Evolutionary conservation across 2,888 invertebrate genomes (phyloP), one percentile per base, ranked within the genome.

Genomic region (Drosophila aldrichi): DNA sequence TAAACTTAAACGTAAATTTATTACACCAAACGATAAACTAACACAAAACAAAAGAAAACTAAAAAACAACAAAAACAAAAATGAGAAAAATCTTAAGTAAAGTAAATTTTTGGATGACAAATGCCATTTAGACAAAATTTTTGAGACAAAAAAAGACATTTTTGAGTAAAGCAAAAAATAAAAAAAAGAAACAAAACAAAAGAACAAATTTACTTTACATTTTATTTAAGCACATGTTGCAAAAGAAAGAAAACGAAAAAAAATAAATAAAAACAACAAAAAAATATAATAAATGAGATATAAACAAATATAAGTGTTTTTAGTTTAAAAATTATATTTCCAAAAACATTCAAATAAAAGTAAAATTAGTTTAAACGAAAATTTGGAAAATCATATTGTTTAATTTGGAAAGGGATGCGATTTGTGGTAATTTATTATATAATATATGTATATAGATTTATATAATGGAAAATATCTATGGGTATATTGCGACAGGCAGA

Each of bases 321-420:
- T 90, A 90, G 91, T 91, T 90, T 91, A 90, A 88, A 71, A 89
- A 88, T 82, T 91, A 89, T 90, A 90, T 87, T 90, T 91, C 89
- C 79, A 80, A 85, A 86, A 78, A 79, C 86, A 90, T 90, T 88
- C 72, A 90, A 89, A 89, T 88, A 91, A 91, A 89, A 89, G 65
- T 84, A 81, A 81, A 84, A 90, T 77, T 90, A 90, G 90, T 90
- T 91, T 90, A 90, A 91, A 90, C 43, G 20, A 87, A 83, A 83
- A 79, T 18, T 10, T 89, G 82, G 70, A 74, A 71, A 59, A 70
- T 20, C 7, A 7, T 20, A 8, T 14, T 12, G 40, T 74, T 70
- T 59, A 51, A 36, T 48, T 60, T 43, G n/a, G 16, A 9, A 1
- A 14, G 4, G 22, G 1, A 0, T 34, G 18, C 3, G 0, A 51